These are phyloP conservation scores for Ramazzottius varieornatus DNA, from an alignment of 2,888 invertebrate genomes.

Conservation along the genomic window DNA sequence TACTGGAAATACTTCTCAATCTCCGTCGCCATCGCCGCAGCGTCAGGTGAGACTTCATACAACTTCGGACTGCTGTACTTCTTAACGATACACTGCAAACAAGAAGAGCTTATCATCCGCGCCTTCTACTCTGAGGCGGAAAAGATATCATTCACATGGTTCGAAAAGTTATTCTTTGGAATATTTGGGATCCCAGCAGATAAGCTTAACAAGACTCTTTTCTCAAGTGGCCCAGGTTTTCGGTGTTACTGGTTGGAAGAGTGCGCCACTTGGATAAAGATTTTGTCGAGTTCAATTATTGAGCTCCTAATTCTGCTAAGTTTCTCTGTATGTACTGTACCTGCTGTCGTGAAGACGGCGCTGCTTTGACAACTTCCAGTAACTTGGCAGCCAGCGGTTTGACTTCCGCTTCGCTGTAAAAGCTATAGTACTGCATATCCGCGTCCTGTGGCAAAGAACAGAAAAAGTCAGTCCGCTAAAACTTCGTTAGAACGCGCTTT, in stretches of 20 bases:
- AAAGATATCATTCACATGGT: no score
- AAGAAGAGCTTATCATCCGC: neutral
- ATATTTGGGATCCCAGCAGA: no score
- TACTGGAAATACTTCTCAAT: neutral
- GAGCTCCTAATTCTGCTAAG: neutral
- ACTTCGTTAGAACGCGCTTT: neutral
- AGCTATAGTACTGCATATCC: neutral
- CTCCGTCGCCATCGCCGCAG: neutral
- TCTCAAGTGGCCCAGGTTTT: no score
- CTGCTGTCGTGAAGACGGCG: neutral
- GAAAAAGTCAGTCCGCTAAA: neutral
- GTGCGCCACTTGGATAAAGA: neutral
- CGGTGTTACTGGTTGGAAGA: neutral
- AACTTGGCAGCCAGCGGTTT: neutral
- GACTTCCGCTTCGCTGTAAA: neutral
- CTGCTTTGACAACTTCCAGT: neutral
- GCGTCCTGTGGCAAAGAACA: neutral
- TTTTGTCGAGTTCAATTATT: neutral
- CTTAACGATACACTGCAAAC: slow-evolving; percentile 2
- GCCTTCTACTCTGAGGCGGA: no score
- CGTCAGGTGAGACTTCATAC: neutral
- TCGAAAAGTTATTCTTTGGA: no score
- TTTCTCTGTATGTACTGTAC: neutral
- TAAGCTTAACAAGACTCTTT: no score
- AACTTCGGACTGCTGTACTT: neutral